Percentiles rank a stretch among this genome's conserved stretches.
Evolutionary conservation across 2,888 invertebrate genomes (phyloP).

Genomic region (Melinopterus prodromus): DNA sequence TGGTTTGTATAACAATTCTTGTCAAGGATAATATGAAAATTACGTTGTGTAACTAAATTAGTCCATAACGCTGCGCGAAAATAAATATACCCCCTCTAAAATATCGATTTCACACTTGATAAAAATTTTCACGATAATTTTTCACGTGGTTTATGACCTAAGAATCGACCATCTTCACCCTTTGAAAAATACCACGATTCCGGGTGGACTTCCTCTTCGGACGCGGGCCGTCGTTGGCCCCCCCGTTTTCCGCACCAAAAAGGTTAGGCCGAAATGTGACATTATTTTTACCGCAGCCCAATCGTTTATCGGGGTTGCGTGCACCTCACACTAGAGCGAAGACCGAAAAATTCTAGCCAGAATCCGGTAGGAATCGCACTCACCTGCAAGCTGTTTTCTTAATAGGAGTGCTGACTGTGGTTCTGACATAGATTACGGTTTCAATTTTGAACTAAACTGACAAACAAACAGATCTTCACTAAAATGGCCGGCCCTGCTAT

Average conservation of each 20-base stretch:
- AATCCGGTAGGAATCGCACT: conserved; percentile 48
- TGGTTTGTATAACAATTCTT: neutral
- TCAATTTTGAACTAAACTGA: conserved; percentile 78
- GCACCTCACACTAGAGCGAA: conserved; percentile 28
- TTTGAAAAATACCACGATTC: neutral
- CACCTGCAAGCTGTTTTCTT: conserved; percentile 96
- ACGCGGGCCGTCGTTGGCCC: conserved; percentile 9
- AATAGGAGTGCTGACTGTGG: conserved; percentile 94
- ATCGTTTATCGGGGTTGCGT: neutral
- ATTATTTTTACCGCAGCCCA: conserved; percentile 6
- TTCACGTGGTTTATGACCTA: neutral
- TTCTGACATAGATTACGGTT: conserved; percentile 93
- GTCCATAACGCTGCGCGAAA: neutral
- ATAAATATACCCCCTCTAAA: neutral
- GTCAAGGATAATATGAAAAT: too few species aligned
- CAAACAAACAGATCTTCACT: conserved; percentile 74
- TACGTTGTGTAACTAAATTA: neutral
- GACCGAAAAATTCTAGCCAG: conserved; percentile 24
- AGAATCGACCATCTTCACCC: neutral
- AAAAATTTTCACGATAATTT: neutral
- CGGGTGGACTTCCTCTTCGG: neutral
- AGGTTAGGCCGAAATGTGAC: neutral
- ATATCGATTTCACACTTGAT: neutral
- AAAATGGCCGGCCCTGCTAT: conserved; percentile 71
- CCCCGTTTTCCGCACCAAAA: conserved; percentile 11